phyloP scores from a whole-genome alignment of 2,888 invertebrate genomes.

The Drosophila demipolita region DNA sequence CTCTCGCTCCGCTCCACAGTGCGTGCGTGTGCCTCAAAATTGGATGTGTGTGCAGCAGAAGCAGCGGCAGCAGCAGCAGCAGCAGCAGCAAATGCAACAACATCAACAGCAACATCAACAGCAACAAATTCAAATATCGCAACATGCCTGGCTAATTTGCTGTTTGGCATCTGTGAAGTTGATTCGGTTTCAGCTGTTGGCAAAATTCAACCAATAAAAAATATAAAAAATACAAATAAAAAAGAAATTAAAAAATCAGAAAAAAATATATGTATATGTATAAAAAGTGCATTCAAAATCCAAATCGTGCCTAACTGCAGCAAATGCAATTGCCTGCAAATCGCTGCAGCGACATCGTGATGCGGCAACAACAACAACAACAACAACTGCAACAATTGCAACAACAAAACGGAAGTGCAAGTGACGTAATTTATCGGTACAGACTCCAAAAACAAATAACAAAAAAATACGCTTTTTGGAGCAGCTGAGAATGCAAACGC shows the following conservation, averaged over 20 bases:
- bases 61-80: conserved; percentile 35
- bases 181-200: conserved; percentile 68
- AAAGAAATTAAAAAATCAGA: conserved; percentile 37
- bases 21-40: conserved; percentile 23
- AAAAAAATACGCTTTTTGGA: conserved; percentile 43
- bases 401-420: conserved; percentile 75
- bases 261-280: conserved; percentile 13
- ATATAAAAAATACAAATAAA: conserved; percentile 30
- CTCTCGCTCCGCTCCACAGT: conserved; percentile 25
- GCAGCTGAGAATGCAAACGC: conserved; percentile 44
- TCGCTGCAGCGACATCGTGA: conserved; percentile 31
- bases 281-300: conserved; percentile 72
- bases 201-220: conserved; percentile 28
- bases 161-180: conserved; percentile 60
- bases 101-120: conserved; percentile 31
- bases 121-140: conserved; percentile 57
- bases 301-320: conserved; percentile 74
- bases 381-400: conserved; percentile 46
- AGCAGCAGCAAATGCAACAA: conserved; percentile 33
- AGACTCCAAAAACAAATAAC: conserved; percentile 51
- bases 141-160: conserved; percentile 67
- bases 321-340: conserved; percentile 56
- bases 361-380: conserved; percentile 29
- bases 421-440: conserved; percentile 75
- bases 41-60: conserved; percentile 20